A percentile compares a stretch with the other conserved stretches of the same genome.
Conservation (phyloP, 2,888 invertebrate species). For the Torymus aiolomorphi region DNA sequence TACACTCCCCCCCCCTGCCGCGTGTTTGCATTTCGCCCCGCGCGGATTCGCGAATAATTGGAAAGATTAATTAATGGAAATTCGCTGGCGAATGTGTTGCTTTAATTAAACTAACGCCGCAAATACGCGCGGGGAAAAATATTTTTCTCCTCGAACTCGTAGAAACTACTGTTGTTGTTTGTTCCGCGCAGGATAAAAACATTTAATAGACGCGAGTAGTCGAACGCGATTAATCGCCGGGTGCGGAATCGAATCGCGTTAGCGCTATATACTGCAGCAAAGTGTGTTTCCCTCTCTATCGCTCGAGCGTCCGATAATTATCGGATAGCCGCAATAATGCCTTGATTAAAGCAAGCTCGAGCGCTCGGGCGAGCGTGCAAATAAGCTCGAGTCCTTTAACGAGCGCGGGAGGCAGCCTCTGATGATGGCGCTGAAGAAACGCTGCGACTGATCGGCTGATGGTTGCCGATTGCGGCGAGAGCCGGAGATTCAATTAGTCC, state of each 20-base stretch:
- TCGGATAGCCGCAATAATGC: conserved; percentile 40
- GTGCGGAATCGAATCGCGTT: conserved; percentile 12
- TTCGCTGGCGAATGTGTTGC: background rate
- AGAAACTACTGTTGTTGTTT: too few relatives aligned
- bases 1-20: background rate
- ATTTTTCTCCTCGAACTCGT: background rate
- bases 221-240: conserved; percentile 7
- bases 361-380: background rate
- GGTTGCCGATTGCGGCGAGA: too few relatives aligned
- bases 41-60: conserved; percentile 26
- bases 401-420: too few relatives aligned
- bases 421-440: too few relatives aligned
- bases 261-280: background rate
- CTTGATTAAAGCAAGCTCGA: background rate
- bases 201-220: conserved; percentile 13
- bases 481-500: too few relatives aligned
- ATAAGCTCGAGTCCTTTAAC: conserved; percentile 42
- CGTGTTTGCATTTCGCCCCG: conserved; percentile 18
- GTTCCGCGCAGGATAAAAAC: background rate
- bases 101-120: background rate
- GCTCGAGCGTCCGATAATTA: conserved; percentile 30
- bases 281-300: background rate
- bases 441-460: too few relatives aligned
- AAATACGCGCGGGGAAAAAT: background rate
- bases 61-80: conserved; percentile 23